Evolutionary conservation across 2,888 invertebrate species (phyloP).

Genomic region (Scrobipalpa costella): DNA sequence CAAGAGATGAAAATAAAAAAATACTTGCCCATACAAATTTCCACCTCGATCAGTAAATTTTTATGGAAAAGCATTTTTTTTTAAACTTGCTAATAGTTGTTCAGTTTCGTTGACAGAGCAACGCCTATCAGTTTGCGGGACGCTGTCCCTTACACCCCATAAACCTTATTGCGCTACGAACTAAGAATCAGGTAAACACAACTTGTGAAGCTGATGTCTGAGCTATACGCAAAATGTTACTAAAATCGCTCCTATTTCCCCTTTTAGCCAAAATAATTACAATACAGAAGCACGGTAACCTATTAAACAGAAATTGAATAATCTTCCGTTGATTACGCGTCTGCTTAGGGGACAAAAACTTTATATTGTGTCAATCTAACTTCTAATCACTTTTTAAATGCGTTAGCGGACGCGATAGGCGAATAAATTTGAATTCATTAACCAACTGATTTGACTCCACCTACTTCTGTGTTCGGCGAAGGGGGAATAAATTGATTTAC

Average conservation of each 20-base stretch:
- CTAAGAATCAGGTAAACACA: too few species aligned
- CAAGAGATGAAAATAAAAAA: too few species aligned
- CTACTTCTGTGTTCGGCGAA: conserved; percentile 53
- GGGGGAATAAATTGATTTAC: conserved; percentile 73
- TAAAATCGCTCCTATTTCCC: neutral
- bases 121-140: too few species aligned
- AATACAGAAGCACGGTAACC: conserved; percentile 28
- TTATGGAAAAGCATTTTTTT: too few species aligned
- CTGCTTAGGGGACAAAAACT: conserved; percentile 68
- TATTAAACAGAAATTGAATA: conserved; percentile 71
- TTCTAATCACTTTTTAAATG: conserved; percentile 81
- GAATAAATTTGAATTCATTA: conserved; percentile 81
- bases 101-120: too few species aligned
- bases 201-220: too few species aligned
- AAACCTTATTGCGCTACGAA: too few species aligned
- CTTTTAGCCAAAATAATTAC: neutral
- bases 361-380: conserved; percentile 80
- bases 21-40: too few species aligned
- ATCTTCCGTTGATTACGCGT: conserved; percentile 69
- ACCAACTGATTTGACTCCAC: conserved; percentile 66
- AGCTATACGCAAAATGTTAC: too few species aligned
- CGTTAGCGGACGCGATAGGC: conserved; percentile 75
- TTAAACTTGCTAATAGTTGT: too few species aligned
- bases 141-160: too few species aligned
- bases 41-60: too few species aligned